Base-by-base conservation (phyloP, 2,888 invertebrate species). In the Dolichomitus sp. region DNA sequence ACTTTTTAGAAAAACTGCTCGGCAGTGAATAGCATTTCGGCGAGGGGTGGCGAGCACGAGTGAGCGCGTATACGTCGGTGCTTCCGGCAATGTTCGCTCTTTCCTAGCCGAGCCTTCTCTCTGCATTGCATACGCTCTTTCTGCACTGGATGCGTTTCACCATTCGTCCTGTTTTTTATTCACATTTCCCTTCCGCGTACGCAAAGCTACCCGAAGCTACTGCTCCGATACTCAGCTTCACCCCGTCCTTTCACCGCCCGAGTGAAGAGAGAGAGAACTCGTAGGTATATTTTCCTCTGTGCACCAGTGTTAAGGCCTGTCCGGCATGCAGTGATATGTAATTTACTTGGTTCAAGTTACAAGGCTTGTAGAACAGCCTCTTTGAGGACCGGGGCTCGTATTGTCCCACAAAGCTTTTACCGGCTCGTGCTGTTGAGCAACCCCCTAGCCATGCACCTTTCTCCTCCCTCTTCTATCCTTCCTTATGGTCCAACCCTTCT, bases 271-370 rank as follows among this genome's bases (percentile, higher is more conserved):
- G 23, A 23, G 37, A 23, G 23, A 23, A 37, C 33, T 59, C 57
- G 19, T 54, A 59, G 19, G 45, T 37, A 57, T 17, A 14, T 57
- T 54, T 66, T 77, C 33, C 33, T 72, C 59, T 52, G 63, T 37
- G 57, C 37, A 14, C 33, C 45, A 61, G 68, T 81, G 72, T 1
- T 42, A 66, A 59, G 45, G 50, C 80, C 75, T 85, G 79, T 83
- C 82, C 84, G 30, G 73, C 79, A 66, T 57, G 59, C 84, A 86
- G 83, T 87, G 88, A 88, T 89, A 86, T 88, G 89, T 90, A 91
- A 92, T 91, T 89, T 90, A 89, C 88, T 88, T 88, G 73, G 69
- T 68, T 77, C 59, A 66, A 37, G 50, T 70, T 63, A 45, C 65
- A 70, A 54, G 23, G 17, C 50, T 52, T 11, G 42, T 33, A 75